Evolutionary conservation across 2,888 invertebrate genomes (phyloP), one percentile per base, ranked within the genome.

Genomic region (Noctua janthina): DNA sequence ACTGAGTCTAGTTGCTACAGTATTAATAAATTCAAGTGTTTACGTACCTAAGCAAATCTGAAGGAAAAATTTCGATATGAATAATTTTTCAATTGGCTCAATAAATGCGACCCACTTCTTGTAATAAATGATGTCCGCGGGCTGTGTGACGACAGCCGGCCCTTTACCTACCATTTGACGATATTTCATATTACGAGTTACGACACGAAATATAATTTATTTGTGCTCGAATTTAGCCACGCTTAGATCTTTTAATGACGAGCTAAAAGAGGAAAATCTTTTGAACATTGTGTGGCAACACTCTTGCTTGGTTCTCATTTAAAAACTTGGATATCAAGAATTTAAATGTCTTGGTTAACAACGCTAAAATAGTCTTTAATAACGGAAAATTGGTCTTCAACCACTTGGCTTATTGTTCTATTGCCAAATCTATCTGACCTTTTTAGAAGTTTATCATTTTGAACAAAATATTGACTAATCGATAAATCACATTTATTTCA

Each of bases 171-270:
- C 74, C 82, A 77, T 83, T 82, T 72, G 86, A 64, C 74, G 39
- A 86, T 54, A 66, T 76, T 74, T 74, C 70, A 70, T 82, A 76
- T 71, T 20, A 46, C 29, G 54, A 82, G 71, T 64, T 6, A 46
- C 20, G 49, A 76, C 23, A 29, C 46, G 29, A 68, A 59, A 74
- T 74, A 79, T 74, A 11, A 51, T 73, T 74, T 76, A 56, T 86
- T 86, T 82, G 73, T 84, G 29, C 56, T 51, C 39, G 20, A 13
- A 77, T 81, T 76, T 64, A 10, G 4, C n/a, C 43, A 6, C 1
- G 70, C 70, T 71, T 62, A 66, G 56, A 83, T 85, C 70, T 83
- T 81, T 70, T 81, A 83, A 86, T 72, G 78, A 64, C 43, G 29
- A 17, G 54, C n/a, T 23, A 1, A 29, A 46, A 56, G 35, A 56